These are phyloP conservation scores for Perizoma affinitatum DNA, from an alignment of 2,888 invertebrate species.

Conservation along the genomic window DNA sequence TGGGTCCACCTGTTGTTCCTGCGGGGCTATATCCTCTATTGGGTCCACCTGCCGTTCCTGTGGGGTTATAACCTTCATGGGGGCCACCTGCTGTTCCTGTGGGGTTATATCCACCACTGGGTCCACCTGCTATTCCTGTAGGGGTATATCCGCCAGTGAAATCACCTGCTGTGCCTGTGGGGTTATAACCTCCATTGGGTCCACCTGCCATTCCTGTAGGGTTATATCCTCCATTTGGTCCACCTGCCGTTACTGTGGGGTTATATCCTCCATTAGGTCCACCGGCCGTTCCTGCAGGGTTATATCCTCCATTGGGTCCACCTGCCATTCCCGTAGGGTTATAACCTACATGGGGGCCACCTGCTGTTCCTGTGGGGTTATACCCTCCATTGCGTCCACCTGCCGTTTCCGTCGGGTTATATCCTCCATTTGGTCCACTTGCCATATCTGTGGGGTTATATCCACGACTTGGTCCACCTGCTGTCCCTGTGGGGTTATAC, in stretches of 20 bases:
- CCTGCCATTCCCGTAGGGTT: constrained; percentile 8
- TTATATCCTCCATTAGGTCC: constrained; percentile 12
- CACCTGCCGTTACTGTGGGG: constrained; percentile 1
- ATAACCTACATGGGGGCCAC: constrained; percentile 21
- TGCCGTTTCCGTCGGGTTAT: constrained; percentile 1
- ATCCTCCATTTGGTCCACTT: constrained; percentile 7
- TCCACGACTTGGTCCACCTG: constrained; percentile 6
- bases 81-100: constrained; percentile 1
- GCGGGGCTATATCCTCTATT: constrained; percentile 11
- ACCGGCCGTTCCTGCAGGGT: constrained; percentile 2
- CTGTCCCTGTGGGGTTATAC: constrained; percentile 4
- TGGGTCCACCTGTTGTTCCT: constrained; percentile 8
- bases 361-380: constrained; percentile 1
- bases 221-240: constrained; percentile 6
- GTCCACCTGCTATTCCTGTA: constrained; percentile 1
- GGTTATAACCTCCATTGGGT: neutral
- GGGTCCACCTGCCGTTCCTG: constrained; percentile 15
- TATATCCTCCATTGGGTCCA: constrained; percentile 8
- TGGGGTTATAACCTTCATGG: constrained; percentile 1
- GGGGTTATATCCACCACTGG: neutral
- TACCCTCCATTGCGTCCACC: constrained; percentile 11
- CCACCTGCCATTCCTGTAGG: neutral
- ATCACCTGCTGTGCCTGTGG: neutral
- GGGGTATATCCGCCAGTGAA: constrained; percentile 1
- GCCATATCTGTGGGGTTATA: constrained; percentile 1